phyloP scores from a whole-genome alignment of 2,113 vertebrate species.

The Delphinapterus leucas region DNA sequence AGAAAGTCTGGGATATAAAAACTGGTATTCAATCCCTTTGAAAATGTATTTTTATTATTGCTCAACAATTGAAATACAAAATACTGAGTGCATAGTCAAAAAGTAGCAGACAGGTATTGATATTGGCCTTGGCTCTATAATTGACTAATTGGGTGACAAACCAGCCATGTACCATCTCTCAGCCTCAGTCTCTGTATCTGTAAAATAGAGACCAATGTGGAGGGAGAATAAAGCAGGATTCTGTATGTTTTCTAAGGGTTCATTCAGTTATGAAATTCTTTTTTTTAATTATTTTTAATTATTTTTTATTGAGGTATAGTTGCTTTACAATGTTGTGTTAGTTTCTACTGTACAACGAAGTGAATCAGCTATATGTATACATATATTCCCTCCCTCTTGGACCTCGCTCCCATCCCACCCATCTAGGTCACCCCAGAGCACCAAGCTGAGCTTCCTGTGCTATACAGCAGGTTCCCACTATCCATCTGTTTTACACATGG shows the following conservation, averaged over 20 bases:
- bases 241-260: neutral
- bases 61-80: neutral
- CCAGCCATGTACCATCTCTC: neutral
- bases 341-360: too few relatives aligned
- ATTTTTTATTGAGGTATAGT: too few relatives aligned
- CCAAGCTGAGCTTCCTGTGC: too few relatives aligned
- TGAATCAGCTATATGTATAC: too few relatives aligned
- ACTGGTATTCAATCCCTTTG: neutral
- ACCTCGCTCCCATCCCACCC: too few relatives aligned
- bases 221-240: neutral
- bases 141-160: too few relatives aligned
- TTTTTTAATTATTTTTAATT: too few relatives aligned
- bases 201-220: neutral
- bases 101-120: neutral
- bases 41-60: neutral
- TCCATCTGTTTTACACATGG: too few relatives aligned
- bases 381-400: too few relatives aligned
- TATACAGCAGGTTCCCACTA: too few relatives aligned
- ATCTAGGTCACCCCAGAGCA: too few relatives aligned
- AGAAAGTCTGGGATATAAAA: neutral
- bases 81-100: neutral
- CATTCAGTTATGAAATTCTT: neutral
- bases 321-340: too few relatives aligned
- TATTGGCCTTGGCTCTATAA: neutral
- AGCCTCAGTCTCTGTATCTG: neutral